Base-by-base conservation (phyloP, 2,888 invertebrate species). In the Gymnocheta viridis region DNA sequence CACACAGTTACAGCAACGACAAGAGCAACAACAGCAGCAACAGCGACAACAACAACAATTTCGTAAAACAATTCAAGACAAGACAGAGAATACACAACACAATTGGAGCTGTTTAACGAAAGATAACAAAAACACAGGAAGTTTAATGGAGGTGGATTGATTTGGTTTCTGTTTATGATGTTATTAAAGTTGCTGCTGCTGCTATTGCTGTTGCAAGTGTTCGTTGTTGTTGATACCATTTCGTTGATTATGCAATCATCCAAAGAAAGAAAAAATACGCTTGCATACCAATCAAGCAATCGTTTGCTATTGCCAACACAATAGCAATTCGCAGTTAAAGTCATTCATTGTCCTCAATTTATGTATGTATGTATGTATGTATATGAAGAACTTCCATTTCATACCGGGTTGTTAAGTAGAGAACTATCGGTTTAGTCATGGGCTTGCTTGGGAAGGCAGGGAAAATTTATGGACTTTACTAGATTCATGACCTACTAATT, bases 231-330 rank as follows among this genome's bases (percentile, higher is more conserved):
- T 85, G 85, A 77, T 85, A 83, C 82, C 86, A 87, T 86, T 86
- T 86, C 86, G 85, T 86, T 86, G 86, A 86, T 86, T 87, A 86
- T 86, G n/a, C n/a, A n/a, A n/a, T n/a, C n/a, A n/a, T n/a, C n/a
- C n/a, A 4, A 51, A 51, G 5, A 51, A 14, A 4, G 6, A 22
- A 78, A 67, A 76, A 54, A 76, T 70, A 85, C 58, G 56, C 51
- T 60, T 70, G 72, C 74, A 72, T 82, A 69, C 60, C 82, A 77
- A 80, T 78, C 62, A 74, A 79, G 56, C 73, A 82, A 81, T 56
- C 32, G 69, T 27, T 66, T 69, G 44, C 54, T 62, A 47, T 70
- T 82, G 69, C 62, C 67, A 60, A 44, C 17, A 49, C 54, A 82
- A 62, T 17, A 35, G 24, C 44, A 82, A 67, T 60, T 80, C 41